These are phyloP conservation scores for Cephus sareptanus DNA, from an alignment of 2,888 invertebrate species.

Conservation along the genomic window DNA sequence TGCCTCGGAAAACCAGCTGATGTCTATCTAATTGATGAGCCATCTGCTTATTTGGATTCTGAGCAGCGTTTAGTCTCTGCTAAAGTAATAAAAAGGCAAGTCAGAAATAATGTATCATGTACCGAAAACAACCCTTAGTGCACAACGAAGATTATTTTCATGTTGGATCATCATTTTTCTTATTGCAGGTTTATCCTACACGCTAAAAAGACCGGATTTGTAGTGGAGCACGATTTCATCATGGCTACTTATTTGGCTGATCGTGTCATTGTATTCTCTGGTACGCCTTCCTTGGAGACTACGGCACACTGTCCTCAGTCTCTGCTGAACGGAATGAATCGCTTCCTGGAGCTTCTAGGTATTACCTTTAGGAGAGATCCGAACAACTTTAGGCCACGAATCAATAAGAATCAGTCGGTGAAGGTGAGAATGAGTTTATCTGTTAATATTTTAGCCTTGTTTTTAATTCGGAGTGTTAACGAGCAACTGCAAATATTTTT, in stretches of 20 bases:
- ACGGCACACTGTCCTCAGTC: slow-evolving; percentile 93
- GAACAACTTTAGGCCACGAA: slow-evolving; percentile 97
- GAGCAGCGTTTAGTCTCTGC: slow-evolving; percentile 99
- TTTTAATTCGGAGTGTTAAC: neutral
- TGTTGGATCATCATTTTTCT: neutral
- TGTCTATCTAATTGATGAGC: slow-evolving; percentile 98
- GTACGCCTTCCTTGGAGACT: slow-evolving; percentile 89
- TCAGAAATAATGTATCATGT: neutral
- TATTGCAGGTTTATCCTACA: slow-evolving; percentile 89
- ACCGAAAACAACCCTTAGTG: neutral
- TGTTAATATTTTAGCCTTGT: neutral
- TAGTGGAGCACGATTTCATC: slow-evolving; percentile 99
- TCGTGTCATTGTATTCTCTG: slow-evolving; percentile 98
- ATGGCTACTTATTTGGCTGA: slow-evolving; percentile 99
- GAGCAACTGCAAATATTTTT: slow-evolving; percentile 33
- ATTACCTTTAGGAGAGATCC: slow-evolving; percentile 99
- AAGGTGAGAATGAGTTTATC: slow-evolving; percentile 72
- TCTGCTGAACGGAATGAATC: slow-evolving; percentile 97
- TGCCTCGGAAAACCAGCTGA: slow-evolving; percentile 99
- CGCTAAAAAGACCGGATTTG: slow-evolving; percentile 99
- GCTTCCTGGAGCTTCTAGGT: slow-evolving; percentile 92
- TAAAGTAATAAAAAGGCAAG: slow-evolving; percentile 95
- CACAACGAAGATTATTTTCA: neutral
- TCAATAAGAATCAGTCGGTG: slow-evolving; percentile 96
- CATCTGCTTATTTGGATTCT: slow-evolving; percentile 98